A percentile compares a stretch with the other conserved stretches of the same genome.
These are phyloP conservation scores for Lordiphosa stackelbergi DNA, from an alignment of 1,140 invertebrate species.

Conservation along the genomic window DNA sequence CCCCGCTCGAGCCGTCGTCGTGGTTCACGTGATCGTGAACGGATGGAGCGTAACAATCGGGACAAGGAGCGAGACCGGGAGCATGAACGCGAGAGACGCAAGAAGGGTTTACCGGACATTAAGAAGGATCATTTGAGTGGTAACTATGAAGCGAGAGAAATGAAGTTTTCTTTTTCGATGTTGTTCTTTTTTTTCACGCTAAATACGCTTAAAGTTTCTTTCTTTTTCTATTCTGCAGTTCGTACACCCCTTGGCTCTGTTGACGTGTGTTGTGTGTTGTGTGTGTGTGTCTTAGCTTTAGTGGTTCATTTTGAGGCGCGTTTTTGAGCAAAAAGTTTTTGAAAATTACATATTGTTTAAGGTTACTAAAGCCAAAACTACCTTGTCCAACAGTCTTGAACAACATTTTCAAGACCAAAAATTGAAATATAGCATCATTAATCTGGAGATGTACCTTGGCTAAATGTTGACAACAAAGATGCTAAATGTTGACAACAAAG, in stretches of 20 bases:
- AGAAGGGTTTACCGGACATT: conserved; percentile 91
- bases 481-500: no score
- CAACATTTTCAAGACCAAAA: conserved; percentile 2
- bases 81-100: conserved; percentile 87
- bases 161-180: not conserved
- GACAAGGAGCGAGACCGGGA: conserved; percentile 89
- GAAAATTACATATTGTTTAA: no score
- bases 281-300: conserved; percentile 45
- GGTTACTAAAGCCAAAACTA: not conserved
- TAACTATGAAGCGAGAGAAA: conserved; percentile 74
- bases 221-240: conserved; percentile 47
- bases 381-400: conserved; percentile 15
- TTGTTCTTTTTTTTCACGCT: conserved; percentile 12
- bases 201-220: conserved; percentile 27
- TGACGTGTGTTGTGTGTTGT: conserved; percentile 56
- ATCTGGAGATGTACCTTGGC: no score
- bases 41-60: conserved; percentile 80
- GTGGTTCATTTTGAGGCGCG: conserved; percentile 21
- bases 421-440: conserved; percentile 2
- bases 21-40: conserved; percentile 79
- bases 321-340: no score
- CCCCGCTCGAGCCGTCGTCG: conserved; percentile 77
- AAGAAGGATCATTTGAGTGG: conserved; percentile 91
- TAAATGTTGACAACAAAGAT: no score
- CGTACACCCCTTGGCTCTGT: conserved; percentile 47